Conservation (phyloP, 2,113 vertebrate genomes). For the Hymenochirus boettgeri region DNA sequence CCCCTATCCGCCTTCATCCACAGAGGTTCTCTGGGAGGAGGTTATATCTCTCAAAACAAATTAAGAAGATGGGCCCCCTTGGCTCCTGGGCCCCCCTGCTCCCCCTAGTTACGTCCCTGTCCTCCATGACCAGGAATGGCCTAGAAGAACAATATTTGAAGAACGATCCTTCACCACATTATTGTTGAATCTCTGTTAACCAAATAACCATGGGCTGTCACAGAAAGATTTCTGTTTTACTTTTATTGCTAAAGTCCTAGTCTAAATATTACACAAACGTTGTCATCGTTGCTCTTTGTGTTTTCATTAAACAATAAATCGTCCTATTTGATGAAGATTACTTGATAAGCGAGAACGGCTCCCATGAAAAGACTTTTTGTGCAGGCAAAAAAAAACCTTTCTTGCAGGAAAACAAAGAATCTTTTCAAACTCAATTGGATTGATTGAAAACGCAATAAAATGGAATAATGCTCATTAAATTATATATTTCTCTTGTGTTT, state of each 20-base stretch:
- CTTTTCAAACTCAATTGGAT: constrained; percentile 9
- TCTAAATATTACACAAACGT: constrained; percentile 57
- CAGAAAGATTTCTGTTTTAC: constrained; percentile 61
- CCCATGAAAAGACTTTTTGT: constrained; percentile 6
- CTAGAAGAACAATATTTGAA: no score
- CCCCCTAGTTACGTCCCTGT: no score
- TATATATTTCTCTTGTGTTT: constrained; percentile 11
- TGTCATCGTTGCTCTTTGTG: constrained; percentile 56
- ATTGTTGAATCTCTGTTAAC: constrained; percentile 54
- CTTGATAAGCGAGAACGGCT: background rate
- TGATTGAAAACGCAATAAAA: background rate
- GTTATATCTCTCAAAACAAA: no score
- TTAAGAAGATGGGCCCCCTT: no score
- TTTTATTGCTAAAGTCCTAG: constrained; percentile 56
- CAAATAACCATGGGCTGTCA: constrained; percentile 53
- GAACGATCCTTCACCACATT: constrained; percentile 55
- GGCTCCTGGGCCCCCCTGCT: no score
- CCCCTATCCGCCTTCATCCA: no score
- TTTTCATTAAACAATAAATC: constrained; percentile 61
- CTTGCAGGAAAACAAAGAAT: background rate
- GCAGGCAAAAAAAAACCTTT: background rate
- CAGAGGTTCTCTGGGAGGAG: no score
- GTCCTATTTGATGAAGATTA: constrained; percentile 58
- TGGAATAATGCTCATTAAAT: constrained; percentile 9
- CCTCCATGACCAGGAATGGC: no score